Evolutionary conservation across 2,797 vertebrate genomes (phyloP).

Genomic region (Sciurus vulgaris): DNA sequence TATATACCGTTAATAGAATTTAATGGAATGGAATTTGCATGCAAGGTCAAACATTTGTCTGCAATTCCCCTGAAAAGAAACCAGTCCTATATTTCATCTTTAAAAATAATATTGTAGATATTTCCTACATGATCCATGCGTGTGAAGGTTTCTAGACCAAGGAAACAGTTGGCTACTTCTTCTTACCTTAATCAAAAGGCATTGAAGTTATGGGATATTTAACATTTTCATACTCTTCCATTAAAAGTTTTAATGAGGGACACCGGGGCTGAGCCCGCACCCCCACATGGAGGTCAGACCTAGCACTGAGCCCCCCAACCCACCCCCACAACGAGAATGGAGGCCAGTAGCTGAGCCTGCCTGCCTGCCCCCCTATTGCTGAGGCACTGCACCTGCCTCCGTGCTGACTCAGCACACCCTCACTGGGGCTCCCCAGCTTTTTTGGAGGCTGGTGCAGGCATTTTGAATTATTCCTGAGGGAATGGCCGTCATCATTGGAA

Average conservation of each 20-base stretch:
- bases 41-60: slow-evolving; percentile 46
- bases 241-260: background rate
- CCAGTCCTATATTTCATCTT: background rate
- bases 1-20: slow-evolving; percentile 59
- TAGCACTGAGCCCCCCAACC: too few species aligned
- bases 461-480: too few species aligned
- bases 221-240: background rate
- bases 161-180: background rate
- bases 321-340: too few species aligned
- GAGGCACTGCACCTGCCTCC: too few species aligned
- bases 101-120: background rate
- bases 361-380: too few species aligned
- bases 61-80: background rate
- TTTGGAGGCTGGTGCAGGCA: too few species aligned
- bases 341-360: too few species aligned
- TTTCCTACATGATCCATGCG: background rate
- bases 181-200: background rate
- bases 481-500: too few species aligned
- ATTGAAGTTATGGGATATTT: background rate
- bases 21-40: slow-evolving; percentile 56
- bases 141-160: background rate
- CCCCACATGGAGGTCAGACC: too few species aligned
- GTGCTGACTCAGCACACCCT: too few species aligned
- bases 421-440: too few species aligned
- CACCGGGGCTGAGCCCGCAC: too few species aligned